Percentiles rank a stretch among this genome's conserved stretches.
phyloP scores from a whole-genome alignment of 2,113 vertebrate species.

The rat (Rattus norvegicus) region GRCr8 NC_086033.1:25657501-25658000 shows the following conservation, averaged over 20 bases:
- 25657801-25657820: background rate
- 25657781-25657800: background rate
- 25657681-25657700: background rate
- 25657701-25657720: background rate
- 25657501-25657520: background rate
- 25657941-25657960: too few relatives aligned
- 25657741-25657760: background rate
- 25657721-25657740: background rate
- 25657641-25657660: background rate
- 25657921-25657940: too few relatives aligned
- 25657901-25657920: too few relatives aligned
- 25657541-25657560: background rate
- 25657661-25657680: background rate
- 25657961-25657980: too few relatives aligned
- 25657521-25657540: background rate
- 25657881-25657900: too few relatives aligned
- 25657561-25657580: background rate
- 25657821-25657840: background rate
- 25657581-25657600: background rate
- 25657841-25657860: too few relatives aligned
- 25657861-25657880: too few relatives aligned
- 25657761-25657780: background rate
- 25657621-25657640: background rate
- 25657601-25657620: background rate
- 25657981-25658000: too few relatives aligned